Conservation (phyloP, 2,888 invertebrate genomes). For the Rhamphomyia laevipes region DNA sequence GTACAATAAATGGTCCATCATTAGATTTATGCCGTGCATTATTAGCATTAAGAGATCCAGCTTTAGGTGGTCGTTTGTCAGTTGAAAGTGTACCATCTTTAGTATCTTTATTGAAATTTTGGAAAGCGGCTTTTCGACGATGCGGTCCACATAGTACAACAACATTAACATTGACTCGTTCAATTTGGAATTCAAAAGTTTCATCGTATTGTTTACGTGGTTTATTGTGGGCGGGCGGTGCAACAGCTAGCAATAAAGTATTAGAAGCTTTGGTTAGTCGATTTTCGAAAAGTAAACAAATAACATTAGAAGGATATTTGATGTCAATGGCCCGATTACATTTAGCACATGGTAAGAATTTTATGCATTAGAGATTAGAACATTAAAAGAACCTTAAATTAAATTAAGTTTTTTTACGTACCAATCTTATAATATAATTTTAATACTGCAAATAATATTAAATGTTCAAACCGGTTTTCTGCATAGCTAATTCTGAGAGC, state of each 20-base stretch:
- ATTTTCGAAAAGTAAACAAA: conserved; percentile 41
- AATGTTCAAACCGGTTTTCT: no score
- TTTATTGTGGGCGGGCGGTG: conserved; percentile 55
- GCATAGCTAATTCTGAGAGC: no score
- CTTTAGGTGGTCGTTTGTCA: conserved; percentile 50
- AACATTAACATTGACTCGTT: conserved; percentile 15
- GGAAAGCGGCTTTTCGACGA: conserved; percentile 36
- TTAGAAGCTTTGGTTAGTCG: conserved; percentile 57
- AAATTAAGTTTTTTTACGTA: no score
- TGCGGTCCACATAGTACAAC: conserved; percentile 15
- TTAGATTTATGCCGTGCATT: conserved; percentile 55
- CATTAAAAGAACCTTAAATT: no score
- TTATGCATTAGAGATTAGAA: no score
- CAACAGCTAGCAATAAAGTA: conserved; percentile 62
- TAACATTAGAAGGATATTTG: conserved; percentile 48
- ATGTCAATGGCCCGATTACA: conserved; percentile 53
- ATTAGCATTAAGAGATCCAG: conserved; percentile 54
- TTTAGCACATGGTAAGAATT: conserved; percentile 46
- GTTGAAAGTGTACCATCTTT: conserved; percentile 49
- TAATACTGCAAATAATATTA: no score
- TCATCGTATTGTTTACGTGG: conserved; percentile 52
- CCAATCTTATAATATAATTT: no score
- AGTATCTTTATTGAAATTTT: conserved; percentile 51
- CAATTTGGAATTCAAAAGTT: conserved; percentile 30
- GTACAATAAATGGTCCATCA: conserved; percentile 35